A percentile compares a stretch with the other conserved stretches of the same genome.
phyloP scores from a whole-genome alignment of 2,797 vertebrate genomes.

The Siniperca obscura region DNA sequence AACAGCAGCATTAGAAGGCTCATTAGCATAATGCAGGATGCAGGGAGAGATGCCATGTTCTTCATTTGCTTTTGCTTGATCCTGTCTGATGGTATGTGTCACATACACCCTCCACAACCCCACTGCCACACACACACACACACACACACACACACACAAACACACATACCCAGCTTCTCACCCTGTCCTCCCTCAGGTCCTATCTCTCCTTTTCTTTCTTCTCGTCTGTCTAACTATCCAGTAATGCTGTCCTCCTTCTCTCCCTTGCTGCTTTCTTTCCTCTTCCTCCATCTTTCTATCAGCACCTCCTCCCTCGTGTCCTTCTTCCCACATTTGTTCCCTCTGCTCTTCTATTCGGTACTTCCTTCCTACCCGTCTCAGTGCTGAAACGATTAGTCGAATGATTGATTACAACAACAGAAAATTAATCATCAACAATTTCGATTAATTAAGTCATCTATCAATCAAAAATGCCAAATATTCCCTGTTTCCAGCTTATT shows the following conservation, averaged over 20 bases:
- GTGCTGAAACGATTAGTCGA: background rate
- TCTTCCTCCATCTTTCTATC: conserved; percentile 17
- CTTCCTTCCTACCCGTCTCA: background rate
- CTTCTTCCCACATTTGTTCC: background rate
- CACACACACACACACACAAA: background rate
- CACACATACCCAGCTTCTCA: background rate
- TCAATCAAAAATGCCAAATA: background rate
- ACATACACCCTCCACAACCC: conserved; percentile 31
- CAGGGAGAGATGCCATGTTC: conserved; percentile 55
- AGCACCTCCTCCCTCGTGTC: conserved; percentile 1
- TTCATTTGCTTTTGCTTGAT: conserved; percentile 61
- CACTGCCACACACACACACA: background rate
- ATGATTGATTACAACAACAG: background rate
- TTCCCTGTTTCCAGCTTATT: background rate
- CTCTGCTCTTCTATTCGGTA: background rate
- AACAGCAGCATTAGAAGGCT: conserved; percentile 47
- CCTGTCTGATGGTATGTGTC: conserved; percentile 62
- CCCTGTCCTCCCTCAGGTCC: conserved; percentile 20
- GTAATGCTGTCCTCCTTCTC: conserved; percentile 7
- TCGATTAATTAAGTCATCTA: background rate
- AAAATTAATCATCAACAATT: background rate
- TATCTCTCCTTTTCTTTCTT: conserved; percentile 2
- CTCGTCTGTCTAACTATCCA: conserved; percentile 36
- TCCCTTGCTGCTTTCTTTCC: background rate
- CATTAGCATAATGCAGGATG: conserved; percentile 62